Evolutionary conservation across 2,797 vertebrate species (phyloP).

Genomic region (Anisognathus igniventris): DNA sequence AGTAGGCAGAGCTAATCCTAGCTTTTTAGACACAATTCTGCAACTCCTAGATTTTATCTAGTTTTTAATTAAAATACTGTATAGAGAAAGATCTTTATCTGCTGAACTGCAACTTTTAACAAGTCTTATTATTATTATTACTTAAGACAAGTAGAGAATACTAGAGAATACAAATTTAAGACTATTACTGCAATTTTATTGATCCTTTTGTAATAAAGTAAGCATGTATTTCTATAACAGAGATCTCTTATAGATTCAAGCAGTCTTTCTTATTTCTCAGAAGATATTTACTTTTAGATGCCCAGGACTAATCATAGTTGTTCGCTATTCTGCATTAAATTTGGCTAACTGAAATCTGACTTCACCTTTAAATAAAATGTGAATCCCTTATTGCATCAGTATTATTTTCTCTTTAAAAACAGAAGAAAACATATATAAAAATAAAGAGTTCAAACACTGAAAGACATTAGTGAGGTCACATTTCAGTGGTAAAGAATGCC

Average conservation of each 20-base stretch:
- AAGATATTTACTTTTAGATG: neutral
- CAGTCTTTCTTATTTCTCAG: neutral
- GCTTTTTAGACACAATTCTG: neutral
- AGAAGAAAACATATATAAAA: neutral
- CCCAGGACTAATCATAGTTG: neutral
- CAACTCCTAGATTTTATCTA: slow-evolving; percentile 30
- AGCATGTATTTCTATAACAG: neutral
- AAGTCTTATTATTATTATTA: neutral
- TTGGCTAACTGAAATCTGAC: neutral
- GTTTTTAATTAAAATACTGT: slow-evolving; percentile 41
- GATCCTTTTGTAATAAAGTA: neutral
- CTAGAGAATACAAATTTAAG: neutral
- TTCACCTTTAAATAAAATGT: neutral
- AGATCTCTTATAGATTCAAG: neutral
- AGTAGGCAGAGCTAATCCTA: neutral
- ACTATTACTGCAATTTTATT: neutral
- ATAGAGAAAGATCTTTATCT: slow-evolving; percentile 9
- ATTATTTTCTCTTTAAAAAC: neutral
- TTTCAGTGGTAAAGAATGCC: slow-evolving; percentile 55
- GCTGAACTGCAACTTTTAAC: neutral
- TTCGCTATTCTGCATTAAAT: neutral
- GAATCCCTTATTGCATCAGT: neutral
- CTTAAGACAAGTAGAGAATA: neutral
- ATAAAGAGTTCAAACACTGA: slow-evolving; percentile 8
- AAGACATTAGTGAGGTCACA: slow-evolving; percentile 46